Evolutionary conservation across 2,797 vertebrate species (phyloP), one percentile per base, ranked within the genome.

Genomic region (Enteromius paludinosus): DNA sequence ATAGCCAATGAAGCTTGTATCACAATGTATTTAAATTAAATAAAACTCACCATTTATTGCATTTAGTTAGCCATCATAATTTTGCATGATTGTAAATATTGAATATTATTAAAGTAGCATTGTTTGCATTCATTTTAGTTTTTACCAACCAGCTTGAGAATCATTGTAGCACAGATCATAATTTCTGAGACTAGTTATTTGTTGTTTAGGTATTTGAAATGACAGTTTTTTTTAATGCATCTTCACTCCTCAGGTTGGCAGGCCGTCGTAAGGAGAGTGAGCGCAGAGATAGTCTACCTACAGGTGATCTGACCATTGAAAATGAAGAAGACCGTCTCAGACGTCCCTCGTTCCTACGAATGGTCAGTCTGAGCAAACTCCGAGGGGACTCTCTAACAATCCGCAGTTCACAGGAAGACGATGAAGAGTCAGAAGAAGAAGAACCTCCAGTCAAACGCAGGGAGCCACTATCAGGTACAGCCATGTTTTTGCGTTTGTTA

Each of bases 271-370:
- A 93, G 84, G 93, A 95, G 83, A 91, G 77, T 35, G 84, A 93
- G 45, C 93, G 93, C 74, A 92, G 94, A 83, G 94, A 96, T 41
- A 95, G 94, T 89, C 89, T 96, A 56, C 93, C 94, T 54, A 91
- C 91, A 12, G 94, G 93, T 62, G 93, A 94, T 84, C 88, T 94
- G 84, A 90, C 78, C 54, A 72, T 54, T 17, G 90, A 90, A 0
- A 93, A 94, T 33, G 91, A 89, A 1, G 94, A 94, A 45, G 85
- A 84, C 33, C 88, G 91, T 10, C 93, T 92, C 88, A 92, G 95
- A 10, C 89, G 94, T 9, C 83, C 96, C 72, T 95, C 96, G 18
- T 96, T 97, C 90, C 93, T 98, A 86, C 93, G 92, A 84, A 94
- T 97, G 85, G 95, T 95, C 49, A 94, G 93, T 23, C 94, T 96